phyloP scores from a whole-genome alignment of 2,797 vertebrate genomes.

The Hyperoplus lanceolatus region DNA sequence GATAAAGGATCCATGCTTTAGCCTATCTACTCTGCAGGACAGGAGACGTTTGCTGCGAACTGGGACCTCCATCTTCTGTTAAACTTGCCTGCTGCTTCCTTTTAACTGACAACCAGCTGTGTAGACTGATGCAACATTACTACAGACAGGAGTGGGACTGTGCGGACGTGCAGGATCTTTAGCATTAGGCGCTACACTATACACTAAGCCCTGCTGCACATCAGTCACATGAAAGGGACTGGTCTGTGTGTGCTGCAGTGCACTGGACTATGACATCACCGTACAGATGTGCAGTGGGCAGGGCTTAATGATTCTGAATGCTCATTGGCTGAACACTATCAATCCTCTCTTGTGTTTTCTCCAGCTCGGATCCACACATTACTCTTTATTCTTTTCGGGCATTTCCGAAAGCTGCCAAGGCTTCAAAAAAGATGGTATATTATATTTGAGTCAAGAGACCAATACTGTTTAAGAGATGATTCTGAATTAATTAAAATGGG shows the following conservation, averaged over 20 bases:
- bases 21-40: background rate
- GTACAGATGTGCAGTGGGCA: constrained; percentile 74
- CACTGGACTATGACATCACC: constrained; percentile 60
- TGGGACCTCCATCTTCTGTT: background rate
- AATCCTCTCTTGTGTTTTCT: constrained; percentile 49
- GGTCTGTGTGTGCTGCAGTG: constrained; percentile 36
- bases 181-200: background rate
- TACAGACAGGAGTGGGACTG: background rate
- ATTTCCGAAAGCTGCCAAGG: constrained; percentile 30
- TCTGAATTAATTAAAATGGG: constrained; percentile 13
- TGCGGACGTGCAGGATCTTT: constrained; percentile 30
- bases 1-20: background rate
- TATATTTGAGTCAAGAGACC: constrained; percentile 13
- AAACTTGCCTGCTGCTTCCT: background rate
- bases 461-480: background rate
- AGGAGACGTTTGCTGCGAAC: background rate
- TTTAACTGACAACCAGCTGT: background rate
- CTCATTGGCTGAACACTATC: constrained; percentile 68
- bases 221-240: constrained; percentile 47
- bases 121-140: constrained; percentile 5
- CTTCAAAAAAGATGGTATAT: constrained; percentile 21
- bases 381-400: constrained; percentile 42
- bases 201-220: constrained; percentile 37
- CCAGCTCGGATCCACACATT: constrained; percentile 2
- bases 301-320: constrained; percentile 43